phyloP scores from a whole-genome alignment of 2,113 vertebrate species.

The Myrmecophaga tridactyla region DNA sequence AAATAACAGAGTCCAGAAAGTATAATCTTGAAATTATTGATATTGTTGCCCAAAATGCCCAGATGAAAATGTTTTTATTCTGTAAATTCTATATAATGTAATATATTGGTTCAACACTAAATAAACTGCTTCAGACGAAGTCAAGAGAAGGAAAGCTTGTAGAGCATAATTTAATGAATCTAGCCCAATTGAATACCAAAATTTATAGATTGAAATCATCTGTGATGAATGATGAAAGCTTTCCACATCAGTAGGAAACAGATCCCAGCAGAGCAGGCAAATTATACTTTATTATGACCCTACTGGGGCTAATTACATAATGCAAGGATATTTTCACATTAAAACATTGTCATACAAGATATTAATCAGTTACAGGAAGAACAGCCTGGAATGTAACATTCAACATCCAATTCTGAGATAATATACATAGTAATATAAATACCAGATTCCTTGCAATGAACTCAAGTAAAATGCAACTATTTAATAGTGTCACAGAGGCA shows the following conservation, averaged over 20 bases:
- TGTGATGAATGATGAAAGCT: not conserved
- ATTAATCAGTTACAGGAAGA: not conserved
- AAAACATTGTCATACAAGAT: not conserved
- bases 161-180: not conserved
- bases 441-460: not conserved
- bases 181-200: not conserved
- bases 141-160: not conserved
- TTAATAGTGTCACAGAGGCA: not conserved
- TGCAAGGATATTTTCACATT: not conserved
- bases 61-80: not conserved
- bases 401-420: not conserved
- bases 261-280: not conserved
- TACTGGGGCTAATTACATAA: not conserved
- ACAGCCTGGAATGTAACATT: not conserved
- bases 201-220: not conserved
- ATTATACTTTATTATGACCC: not conserved
- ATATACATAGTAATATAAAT: not conserved
- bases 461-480: not conserved
- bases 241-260: not conserved
- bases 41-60: not conserved
- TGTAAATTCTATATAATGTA: fast-evolving
- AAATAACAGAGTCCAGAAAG: not conserved
- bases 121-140: not conserved
- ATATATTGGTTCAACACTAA: fast-evolving
- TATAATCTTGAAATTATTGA: not conserved